These are phyloP conservation scores for Protula sp. DNA, from an alignment of 2,888 invertebrate species.

Conservation along the genomic window DNA sequence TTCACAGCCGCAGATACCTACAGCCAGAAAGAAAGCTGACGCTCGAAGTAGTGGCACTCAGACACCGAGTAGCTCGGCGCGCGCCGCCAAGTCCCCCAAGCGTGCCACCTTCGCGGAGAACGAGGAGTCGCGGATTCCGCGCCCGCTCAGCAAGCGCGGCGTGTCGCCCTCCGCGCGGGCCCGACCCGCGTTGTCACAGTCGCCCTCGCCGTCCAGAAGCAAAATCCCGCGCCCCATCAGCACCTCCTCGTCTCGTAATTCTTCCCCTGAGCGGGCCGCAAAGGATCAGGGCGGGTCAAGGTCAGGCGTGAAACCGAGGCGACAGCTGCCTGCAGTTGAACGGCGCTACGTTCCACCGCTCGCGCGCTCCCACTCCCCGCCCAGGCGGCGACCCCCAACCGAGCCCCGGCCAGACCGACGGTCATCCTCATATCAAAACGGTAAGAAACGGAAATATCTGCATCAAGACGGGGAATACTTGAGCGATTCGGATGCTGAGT, in stretches of 20 bases:
- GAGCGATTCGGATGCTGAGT: slow-evolving; percentile 10
- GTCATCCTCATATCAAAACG: neutral
- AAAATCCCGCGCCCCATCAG: neutral
- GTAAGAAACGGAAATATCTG: neutral
- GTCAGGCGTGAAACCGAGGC: neutral
- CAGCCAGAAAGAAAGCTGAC: too few relatives aligned
- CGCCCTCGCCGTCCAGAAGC: neutral
- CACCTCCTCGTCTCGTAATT: neutral
- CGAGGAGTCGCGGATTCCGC: neutral
- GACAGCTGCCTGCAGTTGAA: neutral
- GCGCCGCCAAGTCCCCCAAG: neutral
- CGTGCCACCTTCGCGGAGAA: neutral
- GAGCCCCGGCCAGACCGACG: neutral
- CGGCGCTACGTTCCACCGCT: neutral
- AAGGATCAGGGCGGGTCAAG: too few relatives aligned
- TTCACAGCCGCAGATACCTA: too few relatives aligned
- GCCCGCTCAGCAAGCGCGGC: neutral
- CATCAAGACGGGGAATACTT: too few relatives aligned
- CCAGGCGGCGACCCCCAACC: neutral
- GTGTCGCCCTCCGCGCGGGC: neutral
- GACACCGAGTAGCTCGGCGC: neutral
- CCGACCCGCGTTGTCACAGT: neutral
- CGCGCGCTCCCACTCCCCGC: neutral
- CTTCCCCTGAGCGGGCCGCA: neutral
- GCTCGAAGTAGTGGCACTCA: too few relatives aligned